Evolutionary conservation across 2,888 invertebrate species (phyloP).

Genomic region (Elmis aenea): DNA sequence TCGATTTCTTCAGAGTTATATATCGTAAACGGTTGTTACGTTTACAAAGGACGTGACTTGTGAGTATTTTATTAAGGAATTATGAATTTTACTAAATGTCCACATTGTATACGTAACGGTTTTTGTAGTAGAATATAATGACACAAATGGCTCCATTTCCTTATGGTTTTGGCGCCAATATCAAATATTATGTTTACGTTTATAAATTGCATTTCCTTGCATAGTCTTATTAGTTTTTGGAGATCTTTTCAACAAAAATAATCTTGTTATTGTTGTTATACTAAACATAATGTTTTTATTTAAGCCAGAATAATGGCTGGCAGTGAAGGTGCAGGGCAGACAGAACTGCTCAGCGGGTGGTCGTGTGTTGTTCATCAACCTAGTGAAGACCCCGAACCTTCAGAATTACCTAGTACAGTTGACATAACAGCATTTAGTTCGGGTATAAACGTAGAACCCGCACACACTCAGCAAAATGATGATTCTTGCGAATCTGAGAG

Average conservation of each 20-base stretch:
- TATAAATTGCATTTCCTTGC: too few relatives aligned
- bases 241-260: too few relatives aligned
- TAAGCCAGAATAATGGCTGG: too few relatives aligned
- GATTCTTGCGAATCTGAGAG: conserved; percentile 52
- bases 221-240: too few relatives aligned
- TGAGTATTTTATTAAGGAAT: neutral
- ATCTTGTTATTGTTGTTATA: too few relatives aligned
- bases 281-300: too few relatives aligned
- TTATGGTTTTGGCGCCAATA: conserved; percentile 40
- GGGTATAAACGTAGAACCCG: conserved; percentile 39
- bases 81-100: conserved; percentile 1
- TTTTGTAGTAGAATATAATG: too few relatives aligned
- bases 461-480: conserved; percentile 29
- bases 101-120: conserved; percentile 10
- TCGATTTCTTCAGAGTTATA: conserved; percentile 31
- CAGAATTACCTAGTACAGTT: conserved; percentile 60
- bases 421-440: conserved; percentile 63
- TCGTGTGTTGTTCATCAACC: conserved; percentile 55
- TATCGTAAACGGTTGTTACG: conserved; percentile 19
- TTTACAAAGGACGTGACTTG: conserved; percentile 7
- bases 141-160: conserved; percentile 5
- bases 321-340: conserved; percentile 43
- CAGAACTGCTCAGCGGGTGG: conserved; percentile 49
- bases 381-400: conserved; percentile 58
- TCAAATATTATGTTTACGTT: too few relatives aligned